Base-by-base conservation (phyloP, 1,140 invertebrate genomes). In the Copidosoma floridanum region DNA sequence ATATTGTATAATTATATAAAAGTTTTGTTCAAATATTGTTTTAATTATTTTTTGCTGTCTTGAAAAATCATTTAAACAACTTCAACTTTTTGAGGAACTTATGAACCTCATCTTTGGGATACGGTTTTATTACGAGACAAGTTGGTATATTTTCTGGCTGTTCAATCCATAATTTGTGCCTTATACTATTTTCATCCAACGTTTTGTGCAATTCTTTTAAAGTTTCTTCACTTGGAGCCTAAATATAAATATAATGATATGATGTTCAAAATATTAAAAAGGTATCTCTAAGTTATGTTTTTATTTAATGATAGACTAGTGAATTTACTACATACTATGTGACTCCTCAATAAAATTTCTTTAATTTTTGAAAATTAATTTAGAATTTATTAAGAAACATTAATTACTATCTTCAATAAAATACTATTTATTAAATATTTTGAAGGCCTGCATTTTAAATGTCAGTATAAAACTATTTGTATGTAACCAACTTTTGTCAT, bases 61-160 rank as follows among this genome's bases (percentile, higher is more conserved):
- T 10, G 12, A 20, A 56, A 20, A 53, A 38, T 43, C 48, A 62
- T 61, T 85, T 89, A 55, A 91, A 88, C n/a, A 98, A 79, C 82
- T 97, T 97, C 54, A 94, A 90, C 75, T 92, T 88, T 69, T 91
- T 93, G 58, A 98, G 89, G 83, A 88, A 92, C 68, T 88, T 86
- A 70, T 95, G 89, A 14, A 98, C 82, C 53, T 88, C 81, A 43
- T 89, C 84, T 80, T 97, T 98, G 1, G 86, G 85, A 76, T 95
- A 97, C 8, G 97, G 97, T 79, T 97, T 97, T 1, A 91, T 80
- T 26, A 92, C 97, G 61, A 99, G 80, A 80, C 95, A 98, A 1
- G 97, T 98, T 40, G 94, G 86, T 72, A 95, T 90, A 80, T 97
- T 94, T 83, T 99, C 97, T 12, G 96, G 96, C 71, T 98, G 93